Evolutionary conservation across 2,888 invertebrate genomes (phyloP).

Genomic region (Xanthia icteritia): DNA sequence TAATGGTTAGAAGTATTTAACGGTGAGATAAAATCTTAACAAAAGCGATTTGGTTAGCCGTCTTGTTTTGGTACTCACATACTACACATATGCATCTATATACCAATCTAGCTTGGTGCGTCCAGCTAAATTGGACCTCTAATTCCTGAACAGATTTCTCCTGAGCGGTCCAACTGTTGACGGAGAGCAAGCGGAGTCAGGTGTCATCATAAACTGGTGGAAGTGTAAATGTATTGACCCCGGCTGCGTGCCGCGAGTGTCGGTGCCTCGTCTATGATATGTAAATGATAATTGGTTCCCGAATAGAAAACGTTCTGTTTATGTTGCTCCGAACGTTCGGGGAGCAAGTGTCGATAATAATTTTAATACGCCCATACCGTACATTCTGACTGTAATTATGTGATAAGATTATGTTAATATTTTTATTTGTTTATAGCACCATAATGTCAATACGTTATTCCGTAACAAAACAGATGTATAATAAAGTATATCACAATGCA

Average conservation of each 20-base stretch:
- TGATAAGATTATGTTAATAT: constrained; percentile 80
- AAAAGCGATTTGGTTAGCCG: constrained; percentile 90
- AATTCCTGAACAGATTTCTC: constrained; percentile 67
- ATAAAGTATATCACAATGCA: constrained; percentile 43
- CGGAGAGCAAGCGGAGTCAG: constrained; percentile 70
- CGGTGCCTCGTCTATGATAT: constrained; percentile 89
- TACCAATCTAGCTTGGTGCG: constrained; percentile 79
- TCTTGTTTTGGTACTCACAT: constrained; percentile 89
- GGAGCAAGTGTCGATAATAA: constrained; percentile 83
- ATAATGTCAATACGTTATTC: constrained; percentile 58
- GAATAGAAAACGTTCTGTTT: constrained; percentile 88
- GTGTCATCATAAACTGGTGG: constrained; percentile 78
- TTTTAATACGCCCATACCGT: constrained; percentile 80
- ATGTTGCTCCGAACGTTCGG: constrained; percentile 82
- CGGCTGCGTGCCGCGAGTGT: constrained; percentile 86
- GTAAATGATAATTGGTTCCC: constrained; percentile 90
- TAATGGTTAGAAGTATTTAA: constrained; percentile 90
- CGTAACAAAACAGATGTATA: constrained; percentile 23
- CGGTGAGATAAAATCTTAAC: constrained; percentile 90
- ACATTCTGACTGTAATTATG: constrained; percentile 79
- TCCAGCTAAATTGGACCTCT: constrained; percentile 77
- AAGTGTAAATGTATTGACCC: constrained; percentile 88
- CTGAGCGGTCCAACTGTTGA: constrained; percentile 60
- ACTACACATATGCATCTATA: constrained; percentile 87
- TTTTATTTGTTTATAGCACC: constrained; percentile 71